A percentile compares a stretch with the other conserved stretches of the same genome.
Conservation (phyloP, 64 coral and sea anemone species). For the Stichodactyla helianthus region DNA sequence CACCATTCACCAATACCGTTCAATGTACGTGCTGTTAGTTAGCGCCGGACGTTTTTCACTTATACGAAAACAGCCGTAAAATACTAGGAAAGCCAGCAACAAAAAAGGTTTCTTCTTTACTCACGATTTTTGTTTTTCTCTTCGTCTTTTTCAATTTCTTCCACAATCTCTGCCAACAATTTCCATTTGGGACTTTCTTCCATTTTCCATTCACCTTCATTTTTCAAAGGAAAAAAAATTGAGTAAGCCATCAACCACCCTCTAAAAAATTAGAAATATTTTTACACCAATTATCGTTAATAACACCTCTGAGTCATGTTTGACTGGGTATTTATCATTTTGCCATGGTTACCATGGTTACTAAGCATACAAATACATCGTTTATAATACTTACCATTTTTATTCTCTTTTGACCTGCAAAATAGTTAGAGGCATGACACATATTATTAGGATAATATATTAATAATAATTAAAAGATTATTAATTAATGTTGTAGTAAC, state of each 20-base stretch:
- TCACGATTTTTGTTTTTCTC: slow-evolving; percentile 47
- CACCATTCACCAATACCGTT: too few species aligned
- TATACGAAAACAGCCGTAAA: too few species aligned
- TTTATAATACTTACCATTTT: neutral
- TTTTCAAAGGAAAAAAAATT: neutral
- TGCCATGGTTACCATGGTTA: too few species aligned
- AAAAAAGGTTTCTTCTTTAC: neutral
- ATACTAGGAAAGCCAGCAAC: too few species aligned
- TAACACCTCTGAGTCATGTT: too few species aligned
- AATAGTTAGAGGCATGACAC: neutral
- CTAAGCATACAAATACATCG: neutral
- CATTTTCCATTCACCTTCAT: slow-evolving; percentile 33
- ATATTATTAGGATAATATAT: neutral
- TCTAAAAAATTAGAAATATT: neutral
- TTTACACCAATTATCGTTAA: too few species aligned
- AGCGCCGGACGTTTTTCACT: too few species aligned
- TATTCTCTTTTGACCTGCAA: neutral
- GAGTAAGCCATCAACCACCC: neutral
- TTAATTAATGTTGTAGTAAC: too few species aligned
- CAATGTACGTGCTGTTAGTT: too few species aligned
- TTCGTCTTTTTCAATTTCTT: slow-evolving; percentile 82
- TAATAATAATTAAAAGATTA: neutral
- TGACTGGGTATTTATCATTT: too few species aligned
- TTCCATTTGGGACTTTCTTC: slow-evolving; percentile 99
- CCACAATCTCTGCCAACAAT: slow-evolving; percentile 62